Evolutionary conservation across 2,797 vertebrate genomes (phyloP), one percentile per base, ranked within the genome.

Genomic region (Eulemur albifrons): DNA sequence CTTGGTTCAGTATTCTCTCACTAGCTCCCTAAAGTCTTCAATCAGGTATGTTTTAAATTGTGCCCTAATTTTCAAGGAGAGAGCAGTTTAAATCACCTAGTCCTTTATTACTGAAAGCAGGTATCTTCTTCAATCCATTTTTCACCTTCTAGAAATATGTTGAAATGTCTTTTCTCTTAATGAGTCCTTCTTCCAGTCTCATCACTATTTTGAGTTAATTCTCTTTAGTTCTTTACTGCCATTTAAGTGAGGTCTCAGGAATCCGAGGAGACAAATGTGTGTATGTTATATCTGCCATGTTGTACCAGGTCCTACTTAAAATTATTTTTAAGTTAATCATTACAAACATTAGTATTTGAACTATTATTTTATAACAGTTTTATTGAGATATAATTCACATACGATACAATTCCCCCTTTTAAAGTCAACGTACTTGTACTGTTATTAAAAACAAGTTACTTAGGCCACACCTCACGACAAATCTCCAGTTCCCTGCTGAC

Each of bases 241-340:
- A 61, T 67, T 92, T 73, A 82, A 94, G 67, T 73, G 9, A 83
- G 4, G 17, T 67, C 73, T 89, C 12, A 61, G 18, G 45, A 82
- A 77, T 89, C 11, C 61, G 15, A 18, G 75, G 25, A 76, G 30
- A 93, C 10, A 89, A 76, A 72, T 89, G 18, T 77, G 27, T 81
- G 13, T 17, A 18, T n/a, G n/a, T 7, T 87, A 0, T 73, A 57
- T 88, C 48, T 92, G 17, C 30, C 75, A 54, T 73, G 27, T 45
- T 80, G 76, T 79, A 75, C 52, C 2, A 77, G n/a, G 5, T 57
- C 61, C 80, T 89, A 54, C 54, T 93, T 90, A 63, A 96, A 80
- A 75, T 73, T 75, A 50, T 85, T 93, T 76, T 72, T 23, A 88
- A 90, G 25, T 67, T 82, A 94, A 92, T 77, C 15, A 95, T 73